These are phyloP conservation scores for Chironomus tepperi DNA, from an alignment of 1,140 invertebrate species.

Conservation along the genomic window DNA sequence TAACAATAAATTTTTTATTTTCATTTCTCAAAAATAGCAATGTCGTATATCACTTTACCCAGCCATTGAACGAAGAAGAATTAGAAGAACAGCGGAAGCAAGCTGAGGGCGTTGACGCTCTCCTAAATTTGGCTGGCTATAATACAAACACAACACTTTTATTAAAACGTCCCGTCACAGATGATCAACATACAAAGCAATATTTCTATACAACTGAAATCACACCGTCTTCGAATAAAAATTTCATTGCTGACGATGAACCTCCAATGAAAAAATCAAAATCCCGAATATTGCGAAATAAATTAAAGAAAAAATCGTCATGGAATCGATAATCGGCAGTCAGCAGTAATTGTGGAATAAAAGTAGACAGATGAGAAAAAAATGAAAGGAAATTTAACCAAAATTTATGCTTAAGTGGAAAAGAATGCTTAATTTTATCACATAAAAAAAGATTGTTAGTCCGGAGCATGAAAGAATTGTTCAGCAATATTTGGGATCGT, in stretches of 20 bases:
- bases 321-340: background rate
- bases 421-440: background rate
- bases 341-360: background rate
- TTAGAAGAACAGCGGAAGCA: slow-evolving; percentile 66
- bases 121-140: slow-evolving; percentile 62
- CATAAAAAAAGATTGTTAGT: no score
- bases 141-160: slow-evolving; percentile 32
- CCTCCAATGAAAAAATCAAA: background rate
- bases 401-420: background rate
- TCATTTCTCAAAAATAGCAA: slow-evolving; percentile 23
- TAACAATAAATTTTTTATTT: slow-evolving; percentile 24
- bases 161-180: background rate
- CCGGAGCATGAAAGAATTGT: no score
- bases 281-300: slow-evolving; percentile 4
- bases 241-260: background rate
- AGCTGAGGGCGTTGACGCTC: slow-evolving; percentile 67
- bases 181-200: background rate
- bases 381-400: background rate
- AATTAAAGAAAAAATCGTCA: slow-evolving; percentile 19
- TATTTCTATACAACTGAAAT: slow-evolving; percentile 11
- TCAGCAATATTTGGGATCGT: no score
- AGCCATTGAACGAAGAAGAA: slow-evolving; percentile 40
- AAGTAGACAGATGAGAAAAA: background rate
- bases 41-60: slow-evolving; percentile 25
- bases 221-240: background rate